Conservation (phyloP, 2,113 vertebrate species). For the Nibea albiflora region DNA sequence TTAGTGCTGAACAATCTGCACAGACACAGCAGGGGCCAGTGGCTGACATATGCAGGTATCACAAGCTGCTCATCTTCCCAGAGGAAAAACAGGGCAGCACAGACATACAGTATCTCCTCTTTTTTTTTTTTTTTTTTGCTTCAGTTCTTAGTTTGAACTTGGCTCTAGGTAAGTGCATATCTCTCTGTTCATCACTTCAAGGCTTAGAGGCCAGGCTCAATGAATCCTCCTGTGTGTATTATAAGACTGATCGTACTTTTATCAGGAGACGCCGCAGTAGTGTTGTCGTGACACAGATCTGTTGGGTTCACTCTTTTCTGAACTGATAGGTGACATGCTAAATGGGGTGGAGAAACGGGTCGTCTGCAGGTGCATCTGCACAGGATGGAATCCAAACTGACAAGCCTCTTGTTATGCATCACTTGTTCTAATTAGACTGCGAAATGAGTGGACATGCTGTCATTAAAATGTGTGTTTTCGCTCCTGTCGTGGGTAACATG, state of each 20-base stretch:
- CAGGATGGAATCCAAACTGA: slow-evolving; percentile 34
- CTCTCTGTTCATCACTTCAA: slow-evolving; percentile 48
- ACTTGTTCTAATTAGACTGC: slow-evolving; percentile 38
- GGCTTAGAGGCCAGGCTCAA: slow-evolving; percentile 24
- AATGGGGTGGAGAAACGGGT: slow-evolving; percentile 61
- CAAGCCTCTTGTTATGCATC: not conserved
- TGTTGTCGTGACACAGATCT: slow-evolving; percentile 51
- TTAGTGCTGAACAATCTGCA: slow-evolving; percentile 19
- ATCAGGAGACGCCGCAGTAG: slow-evolving; percentile 22
- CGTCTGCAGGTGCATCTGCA: slow-evolving; percentile 42
- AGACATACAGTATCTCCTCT: slow-evolving; percentile 28
- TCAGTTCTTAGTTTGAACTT: slow-evolving; percentile 32
- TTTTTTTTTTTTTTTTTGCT: slow-evolving; percentile 14
- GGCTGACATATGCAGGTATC: slow-evolving; percentile 46
- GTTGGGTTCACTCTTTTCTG: not conserved
- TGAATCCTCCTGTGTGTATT: slow-evolving; percentile 33
- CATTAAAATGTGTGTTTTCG: slow-evolving; percentile 37
- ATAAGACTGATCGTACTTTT: slow-evolving; percentile 41
- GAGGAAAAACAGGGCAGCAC: slow-evolving; percentile 24
- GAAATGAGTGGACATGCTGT: slow-evolving; percentile 18
- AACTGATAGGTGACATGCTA: slow-evolving; percentile 31
- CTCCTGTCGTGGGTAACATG: slow-evolving; percentile 12
- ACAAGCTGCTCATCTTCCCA: slow-evolving; percentile 35
- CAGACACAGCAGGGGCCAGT: slow-evolving; percentile 28
- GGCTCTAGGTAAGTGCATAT: slow-evolving; percentile 16